Base-by-base conservation (phyloP, 2,888 invertebrate species). In the Caenorhabditis sinica region DNA sequence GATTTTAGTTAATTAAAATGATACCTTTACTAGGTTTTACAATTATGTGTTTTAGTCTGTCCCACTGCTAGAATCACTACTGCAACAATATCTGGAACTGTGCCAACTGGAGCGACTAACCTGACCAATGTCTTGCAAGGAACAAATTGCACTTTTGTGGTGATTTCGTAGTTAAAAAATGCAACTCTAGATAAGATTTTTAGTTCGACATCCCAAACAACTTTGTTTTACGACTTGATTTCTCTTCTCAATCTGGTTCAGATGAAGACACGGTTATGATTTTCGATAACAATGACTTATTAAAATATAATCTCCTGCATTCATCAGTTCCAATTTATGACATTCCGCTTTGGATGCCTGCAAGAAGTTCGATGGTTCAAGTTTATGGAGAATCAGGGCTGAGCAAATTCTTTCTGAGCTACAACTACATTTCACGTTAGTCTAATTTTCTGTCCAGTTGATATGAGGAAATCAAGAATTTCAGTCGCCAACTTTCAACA, bases 191-290 rank as follows among this genome's bases (percentile, higher is more conserved):
- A n/a, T n/a, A n/a, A n/a, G n/a, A n/a, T 20, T 40, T 72, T 33
- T 20, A 63, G 58, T 77, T 77, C 30, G 28, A 60, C 20, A 71
- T 79, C 13, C 79, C 71, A 1, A 68, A 71, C 17, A 68, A 61
- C 43, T 79, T 65, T 28, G 63, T 28, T 0, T 40, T 79, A 1
- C 36, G 20, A 2, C 11, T 79, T 1, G 8, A 3, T 3, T 36
- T 79, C n/a, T 65, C 61, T 0, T 40, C 30, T 1, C 23, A 71
- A 15, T 56, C 61, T 33, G 25, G 51, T 13, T 53, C 71, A 0
- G 13, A 53, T 1, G 9, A 13, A 9, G 79, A 79, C 15, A 30
- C 9, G 0, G 71, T 79, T 2, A 33, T 0, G 3, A 51, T 69
- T 1, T 30, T 43, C 23, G 77, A 77, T 13, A 77, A 53, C 17